phyloP scores from a whole-genome alignment of 1,140 invertebrate genomes.

The Rhagoletis pomonella region DNA sequence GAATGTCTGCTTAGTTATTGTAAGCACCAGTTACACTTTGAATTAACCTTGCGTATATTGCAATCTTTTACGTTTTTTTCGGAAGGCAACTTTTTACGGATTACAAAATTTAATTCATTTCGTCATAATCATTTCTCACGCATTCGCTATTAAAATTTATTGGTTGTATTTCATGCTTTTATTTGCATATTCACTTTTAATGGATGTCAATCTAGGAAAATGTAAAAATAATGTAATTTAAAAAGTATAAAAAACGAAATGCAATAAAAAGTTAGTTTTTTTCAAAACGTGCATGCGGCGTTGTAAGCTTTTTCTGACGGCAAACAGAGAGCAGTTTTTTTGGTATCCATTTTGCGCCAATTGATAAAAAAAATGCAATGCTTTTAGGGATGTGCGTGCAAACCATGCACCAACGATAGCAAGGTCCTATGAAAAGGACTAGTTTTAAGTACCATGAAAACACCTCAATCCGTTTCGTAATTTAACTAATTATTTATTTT shows the following conservation, averaged over 20 bases:
- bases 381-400: not conserved
- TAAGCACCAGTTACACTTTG: no score
- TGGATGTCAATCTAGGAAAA: not conserved
- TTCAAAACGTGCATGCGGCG: not conserved
- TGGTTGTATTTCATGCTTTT: not conserved
- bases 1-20: no score
- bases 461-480: no score
- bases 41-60: no score
- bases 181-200: not conserved
- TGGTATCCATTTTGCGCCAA: not conserved
- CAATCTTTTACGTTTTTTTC: no score
- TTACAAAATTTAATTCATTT: no score
- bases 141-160: conserved; percentile 20
- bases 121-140: not conserved
- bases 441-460: not conserved
- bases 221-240: no score
- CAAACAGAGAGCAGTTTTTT: not conserved
- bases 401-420: no score
- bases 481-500: no score
- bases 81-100: no score
- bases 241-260: no score
- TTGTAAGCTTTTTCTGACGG: not conserved
- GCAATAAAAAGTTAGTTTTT: not conserved
- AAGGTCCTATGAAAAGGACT: not conserved
- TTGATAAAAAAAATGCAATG: not conserved